Percentiles rank a stretch among this genome's conserved stretches.
Conservation (phyloP, 2,888 invertebrate genomes). For the Exephanes ischioxanthus region DNA sequence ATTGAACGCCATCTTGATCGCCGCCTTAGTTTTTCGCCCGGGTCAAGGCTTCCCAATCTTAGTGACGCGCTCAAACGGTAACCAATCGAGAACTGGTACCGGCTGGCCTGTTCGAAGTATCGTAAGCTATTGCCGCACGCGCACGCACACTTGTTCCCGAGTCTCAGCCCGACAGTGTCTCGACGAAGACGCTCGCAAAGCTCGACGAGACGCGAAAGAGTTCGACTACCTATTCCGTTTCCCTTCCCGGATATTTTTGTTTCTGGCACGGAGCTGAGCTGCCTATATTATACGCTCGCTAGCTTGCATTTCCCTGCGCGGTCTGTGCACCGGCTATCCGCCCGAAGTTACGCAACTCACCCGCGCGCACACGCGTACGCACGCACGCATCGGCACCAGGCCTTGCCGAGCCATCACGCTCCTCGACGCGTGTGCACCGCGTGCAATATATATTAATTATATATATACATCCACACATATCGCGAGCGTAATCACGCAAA, state of each 20-base stretch:
- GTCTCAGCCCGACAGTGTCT: neutral
- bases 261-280: slow-evolving; percentile 82
- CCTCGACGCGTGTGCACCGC: slow-evolving; percentile 29
- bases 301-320: slow-evolving; percentile 66
- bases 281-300: slow-evolving; percentile 77
- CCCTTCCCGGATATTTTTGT: slow-evolving; percentile 78
- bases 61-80: slow-evolving; percentile 39
- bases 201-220: slow-evolving; percentile 38
- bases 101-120: slow-evolving; percentile 7
- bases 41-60: slow-evolving; percentile 40
- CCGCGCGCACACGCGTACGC: slow-evolving; percentile 22
- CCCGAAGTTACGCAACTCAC: slow-evolving; percentile 41
- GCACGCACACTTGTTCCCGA: neutral
- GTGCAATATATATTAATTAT: slow-evolving; percentile 10
- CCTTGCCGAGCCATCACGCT: slow-evolving; percentile 36
- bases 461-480: slow-evolving; percentile 16
- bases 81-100: slow-evolving; percentile 56
- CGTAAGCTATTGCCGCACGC: slow-evolving; percentile 18
- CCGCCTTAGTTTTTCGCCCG: slow-evolving; percentile 11
- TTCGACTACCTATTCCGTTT: slow-evolving; percentile 55
- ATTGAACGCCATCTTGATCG: neutral
- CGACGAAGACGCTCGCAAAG: neutral
- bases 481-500: slow-evolving; percentile 48
- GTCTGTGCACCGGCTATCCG: neutral
- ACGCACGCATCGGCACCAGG: slow-evolving; percentile 53